These are phyloP conservation scores for Adineta ricciae DNA, from an alignment of 2,888 invertebrate species.

Conservation along the genomic window DNA sequence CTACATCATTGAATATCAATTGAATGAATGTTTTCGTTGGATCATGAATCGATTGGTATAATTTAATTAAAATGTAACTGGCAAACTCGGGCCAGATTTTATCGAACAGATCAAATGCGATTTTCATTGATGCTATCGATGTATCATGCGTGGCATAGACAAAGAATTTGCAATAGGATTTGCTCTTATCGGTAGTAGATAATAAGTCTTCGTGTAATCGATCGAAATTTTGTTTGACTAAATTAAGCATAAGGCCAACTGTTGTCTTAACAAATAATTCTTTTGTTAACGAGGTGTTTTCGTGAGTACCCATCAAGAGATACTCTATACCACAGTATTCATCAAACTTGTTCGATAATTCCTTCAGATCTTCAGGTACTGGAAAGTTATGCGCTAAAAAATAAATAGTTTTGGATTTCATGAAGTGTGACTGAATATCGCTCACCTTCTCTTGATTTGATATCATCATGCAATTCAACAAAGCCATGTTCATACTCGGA, in stretches of 20 bases:
- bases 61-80: no score
- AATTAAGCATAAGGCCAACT: not conserved
- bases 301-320: not conserved
- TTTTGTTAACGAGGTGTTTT: no score
- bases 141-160: not conserved
- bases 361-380: not conserved
- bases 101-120: not conserved
- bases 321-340: not conserved
- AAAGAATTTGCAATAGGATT: not conserved
- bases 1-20: no score
- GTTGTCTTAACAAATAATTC: no score
- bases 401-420: no score
- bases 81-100: no score
- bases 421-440: not conserved
- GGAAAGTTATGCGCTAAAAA: not conserved
- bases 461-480: not conserved
- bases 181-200: no score
- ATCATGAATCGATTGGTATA: no score
- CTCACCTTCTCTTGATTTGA: not conserved
- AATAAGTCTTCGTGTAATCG: not conserved
- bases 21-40: no score
- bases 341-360: not conserved
- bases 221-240: not conserved
- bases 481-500: not conserved
- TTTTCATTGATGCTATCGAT: not conserved